Conservation (phyloP, 2,888 invertebrate genomes). For the Epiblema foenella region DNA sequence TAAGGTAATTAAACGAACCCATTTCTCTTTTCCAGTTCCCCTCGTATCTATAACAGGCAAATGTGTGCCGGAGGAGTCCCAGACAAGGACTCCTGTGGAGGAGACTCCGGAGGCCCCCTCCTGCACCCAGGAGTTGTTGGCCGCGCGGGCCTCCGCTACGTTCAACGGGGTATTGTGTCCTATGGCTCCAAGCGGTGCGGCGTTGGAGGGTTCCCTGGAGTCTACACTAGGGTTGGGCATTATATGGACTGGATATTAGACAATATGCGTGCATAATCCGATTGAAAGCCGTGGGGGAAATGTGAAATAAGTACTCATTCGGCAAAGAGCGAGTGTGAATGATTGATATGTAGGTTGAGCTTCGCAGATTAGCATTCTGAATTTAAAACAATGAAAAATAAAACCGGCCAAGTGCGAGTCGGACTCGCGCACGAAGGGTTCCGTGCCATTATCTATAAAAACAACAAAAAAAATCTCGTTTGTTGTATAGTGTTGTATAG, state of each 20-base stretch:
- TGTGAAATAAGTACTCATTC: slow-evolving; percentile 2
- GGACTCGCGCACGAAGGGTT: no score
- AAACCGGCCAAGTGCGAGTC: no score
- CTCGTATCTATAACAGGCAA: slow-evolving; percentile 74
- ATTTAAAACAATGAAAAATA: no score
- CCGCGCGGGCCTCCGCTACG: slow-evolving; percentile 70
- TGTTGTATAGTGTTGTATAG: no score
- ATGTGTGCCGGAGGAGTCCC: slow-evolving; percentile 83
- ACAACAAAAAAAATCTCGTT: no score
- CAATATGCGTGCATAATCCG: slow-evolving; percentile 59
- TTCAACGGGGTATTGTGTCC: slow-evolving; percentile 86
- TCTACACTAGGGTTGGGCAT: slow-evolving; percentile 84
- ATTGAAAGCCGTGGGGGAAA: not conserved
- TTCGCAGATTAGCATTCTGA: not conserved
- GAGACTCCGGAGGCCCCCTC: slow-evolving; percentile 89
- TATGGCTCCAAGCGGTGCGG: slow-evolving; percentile 84
- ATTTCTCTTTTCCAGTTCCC: slow-evolving; percentile 50
- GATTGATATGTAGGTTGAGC: not conserved
- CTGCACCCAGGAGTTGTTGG: slow-evolving; percentile 66
- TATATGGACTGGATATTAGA: slow-evolving; percentile 87
- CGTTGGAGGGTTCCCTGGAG: slow-evolving; percentile 80
- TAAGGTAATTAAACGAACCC: not conserved
- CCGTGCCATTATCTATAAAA: no score
- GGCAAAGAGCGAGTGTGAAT: slow-evolving; percentile 4
- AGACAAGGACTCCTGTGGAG: slow-evolving; percentile 86